Percentiles rank a stretch among this genome's conserved stretches.
Evolutionary conservation across 2,888 invertebrate species (phyloP).

Genomic region (Coremacera marginata): DNA sequence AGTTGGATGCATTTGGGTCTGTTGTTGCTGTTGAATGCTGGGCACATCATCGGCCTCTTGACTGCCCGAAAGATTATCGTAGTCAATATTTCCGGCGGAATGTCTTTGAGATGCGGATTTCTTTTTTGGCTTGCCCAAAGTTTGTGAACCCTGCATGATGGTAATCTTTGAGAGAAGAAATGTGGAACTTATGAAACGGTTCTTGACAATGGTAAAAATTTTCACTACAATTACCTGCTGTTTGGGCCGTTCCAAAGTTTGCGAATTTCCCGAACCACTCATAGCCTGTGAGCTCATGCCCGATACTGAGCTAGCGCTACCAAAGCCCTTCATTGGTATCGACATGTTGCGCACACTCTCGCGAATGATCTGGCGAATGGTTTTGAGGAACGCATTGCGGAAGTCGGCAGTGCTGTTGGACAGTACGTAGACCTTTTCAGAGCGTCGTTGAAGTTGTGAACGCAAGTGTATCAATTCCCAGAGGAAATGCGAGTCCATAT

Average conservation of each 20-base stretch:
- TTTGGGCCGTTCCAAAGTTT: slow-evolving; percentile 76
- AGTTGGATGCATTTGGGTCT: slow-evolving; percentile 57
- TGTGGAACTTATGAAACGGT: neutral
- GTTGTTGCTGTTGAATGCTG: slow-evolving; percentile 59
- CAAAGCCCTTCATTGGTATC: slow-evolving; percentile 82
- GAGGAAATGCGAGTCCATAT: slow-evolving; percentile 95
- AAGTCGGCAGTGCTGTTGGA: slow-evolving; percentile 97
- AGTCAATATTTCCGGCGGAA: slow-evolving; percentile 88
- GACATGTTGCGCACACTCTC: slow-evolving; percentile 98
- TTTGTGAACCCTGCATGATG: slow-evolving; percentile 83
- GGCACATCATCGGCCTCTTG: slow-evolving; percentile 80
- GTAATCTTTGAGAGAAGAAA: slow-evolving; percentile 69
- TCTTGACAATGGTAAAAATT: too few species aligned
- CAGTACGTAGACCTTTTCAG: slow-evolving; percentile 96
- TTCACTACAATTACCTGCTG: slow-evolving; percentile 70
- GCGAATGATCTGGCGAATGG: slow-evolving; percentile 95
- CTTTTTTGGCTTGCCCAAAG: slow-evolving; percentile 84
- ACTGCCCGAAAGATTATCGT: slow-evolving; percentile 82
- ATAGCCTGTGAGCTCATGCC: slow-evolving; percentile 66
- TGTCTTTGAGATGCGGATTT: slow-evolving; percentile 82
- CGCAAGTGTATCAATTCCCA: slow-evolving; percentile 97
- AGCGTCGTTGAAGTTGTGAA: slow-evolving; percentile 92
- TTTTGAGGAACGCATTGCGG: slow-evolving; percentile 96
- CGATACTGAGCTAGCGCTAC: slow-evolving; percentile 70
- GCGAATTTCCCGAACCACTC: slow-evolving; percentile 70